A percentile compares a stretch with the other conserved stretches of the same genome.
Conservation (phyloP, 2,888 invertebrate genomes). For the Gandaritis pyraliata region DNA sequence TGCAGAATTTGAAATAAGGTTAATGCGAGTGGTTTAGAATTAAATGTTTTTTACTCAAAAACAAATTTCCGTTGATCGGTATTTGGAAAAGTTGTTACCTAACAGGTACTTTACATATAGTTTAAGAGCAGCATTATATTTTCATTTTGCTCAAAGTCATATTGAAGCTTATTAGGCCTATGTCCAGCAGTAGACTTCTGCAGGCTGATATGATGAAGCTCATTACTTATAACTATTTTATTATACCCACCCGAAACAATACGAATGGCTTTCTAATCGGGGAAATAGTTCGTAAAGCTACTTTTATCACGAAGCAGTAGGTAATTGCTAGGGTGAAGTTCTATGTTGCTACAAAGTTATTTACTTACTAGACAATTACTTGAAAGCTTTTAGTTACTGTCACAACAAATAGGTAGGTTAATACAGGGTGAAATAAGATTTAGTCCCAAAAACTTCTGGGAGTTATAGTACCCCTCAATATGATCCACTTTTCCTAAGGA, state of each 20-base stretch:
- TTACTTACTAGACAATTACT: slow-evolving; percentile 24
- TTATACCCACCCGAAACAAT: slow-evolving; percentile 3
- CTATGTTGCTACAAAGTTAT: slow-evolving; percentile 23
- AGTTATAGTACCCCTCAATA: too few relatives aligned
- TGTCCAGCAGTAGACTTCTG: too few relatives aligned
- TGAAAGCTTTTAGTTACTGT: slow-evolving; percentile 25
- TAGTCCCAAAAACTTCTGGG: too few relatives aligned
- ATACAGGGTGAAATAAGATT: too few relatives aligned
- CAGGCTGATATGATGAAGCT: too few relatives aligned
- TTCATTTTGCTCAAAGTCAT: too few relatives aligned
- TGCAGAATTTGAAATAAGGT: slow-evolving; percentile 10
- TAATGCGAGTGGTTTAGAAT: neutral
- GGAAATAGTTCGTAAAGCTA: slow-evolving; percentile 29
- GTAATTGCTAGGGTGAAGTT: slow-evolving; percentile 26
- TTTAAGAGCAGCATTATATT: too few relatives aligned
- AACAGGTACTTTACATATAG: too few relatives aligned
- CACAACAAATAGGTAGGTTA: too few relatives aligned
- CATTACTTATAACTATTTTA: too few relatives aligned
- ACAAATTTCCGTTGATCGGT: neutral
- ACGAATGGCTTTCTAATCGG: slow-evolving; percentile 26
- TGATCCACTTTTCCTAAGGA: too few relatives aligned
- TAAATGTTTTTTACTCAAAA: neutral
- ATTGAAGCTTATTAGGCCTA: too few relatives aligned
- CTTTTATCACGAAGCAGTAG: slow-evolving; percentile 28
- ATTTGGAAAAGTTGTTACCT: neutral